Percentiles rank a stretch among this genome's conserved stretches.
Evolutionary conservation across 2,113 vertebrate species (phyloP).

Genomic region (Panthera uncia): DNA sequence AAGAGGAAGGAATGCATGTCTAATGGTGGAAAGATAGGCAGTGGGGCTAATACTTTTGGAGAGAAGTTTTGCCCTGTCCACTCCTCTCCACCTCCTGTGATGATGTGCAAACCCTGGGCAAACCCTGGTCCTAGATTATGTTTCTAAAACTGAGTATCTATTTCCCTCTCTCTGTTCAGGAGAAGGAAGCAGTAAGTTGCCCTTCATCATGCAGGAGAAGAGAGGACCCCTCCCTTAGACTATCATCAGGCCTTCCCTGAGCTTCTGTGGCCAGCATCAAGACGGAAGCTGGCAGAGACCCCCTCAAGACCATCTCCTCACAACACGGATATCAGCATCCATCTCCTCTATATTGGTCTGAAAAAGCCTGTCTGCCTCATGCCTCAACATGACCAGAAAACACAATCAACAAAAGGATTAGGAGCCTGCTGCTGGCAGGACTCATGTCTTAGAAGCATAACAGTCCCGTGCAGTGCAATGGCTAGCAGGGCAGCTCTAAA

Average conservation of each 20-base stretch:
- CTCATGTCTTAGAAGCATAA: neutral
- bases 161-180: neutral
- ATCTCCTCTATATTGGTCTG: neutral
- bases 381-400: neutral
- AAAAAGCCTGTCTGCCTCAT: neutral
- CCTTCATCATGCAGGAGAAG: neutral
- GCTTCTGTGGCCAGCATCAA: neutral
- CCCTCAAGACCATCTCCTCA: neutral
- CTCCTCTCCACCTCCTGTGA: neutral
- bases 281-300: neutral
- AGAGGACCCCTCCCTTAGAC: too few species aligned
- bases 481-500: neutral
- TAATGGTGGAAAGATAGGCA: neutral
- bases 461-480: neutral
- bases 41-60: neutral
- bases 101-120: neutral
- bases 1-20: neutral
- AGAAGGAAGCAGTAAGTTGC: neutral
- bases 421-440: neutral
- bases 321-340: neutral
- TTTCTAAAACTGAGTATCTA: conserved; percentile 3
- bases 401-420: neutral
- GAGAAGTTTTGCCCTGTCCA: neutral
- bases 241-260: neutral
- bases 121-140: neutral